These are phyloP conservation scores for Calliopum simillimum DNA, from an alignment of 2,888 invertebrate species.

Conservation along the genomic window DNA sequence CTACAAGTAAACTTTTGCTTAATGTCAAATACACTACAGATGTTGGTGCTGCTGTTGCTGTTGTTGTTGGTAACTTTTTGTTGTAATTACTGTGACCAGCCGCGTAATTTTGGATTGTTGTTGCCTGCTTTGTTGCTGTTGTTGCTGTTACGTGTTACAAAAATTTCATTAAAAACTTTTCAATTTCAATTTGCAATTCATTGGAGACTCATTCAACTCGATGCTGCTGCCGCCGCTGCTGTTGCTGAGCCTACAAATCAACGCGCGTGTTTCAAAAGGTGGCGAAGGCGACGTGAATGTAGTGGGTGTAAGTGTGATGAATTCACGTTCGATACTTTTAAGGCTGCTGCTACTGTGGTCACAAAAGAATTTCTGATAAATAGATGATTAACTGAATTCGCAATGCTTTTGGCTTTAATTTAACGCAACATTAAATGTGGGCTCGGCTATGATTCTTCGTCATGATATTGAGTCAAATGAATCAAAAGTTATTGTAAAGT, in stretches of 20 bases:
- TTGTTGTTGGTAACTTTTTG: too few species aligned
- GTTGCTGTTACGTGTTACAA: neutral
- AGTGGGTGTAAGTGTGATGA: neutral
- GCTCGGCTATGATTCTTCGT: neutral
- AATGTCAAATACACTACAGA: too few species aligned
- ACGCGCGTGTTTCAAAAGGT: neutral
- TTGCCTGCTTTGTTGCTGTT: neutral
- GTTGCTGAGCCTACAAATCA: too few species aligned
- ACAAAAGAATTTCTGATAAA: neutral
- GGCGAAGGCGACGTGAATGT: neutral
- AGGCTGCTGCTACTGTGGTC: neutral
- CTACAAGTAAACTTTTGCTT: too few species aligned
- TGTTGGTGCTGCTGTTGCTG: too few species aligned
- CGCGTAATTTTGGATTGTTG: too few species aligned
- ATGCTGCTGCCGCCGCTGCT: neutral
- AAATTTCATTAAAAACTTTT: conserved; percentile 26
- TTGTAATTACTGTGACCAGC: too few species aligned
- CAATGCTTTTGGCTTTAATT: neutral
- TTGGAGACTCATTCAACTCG: conserved; percentile 4
- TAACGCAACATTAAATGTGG: conserved; percentile 14
- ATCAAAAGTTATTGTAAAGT: too few species aligned
- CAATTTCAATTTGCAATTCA: conserved; percentile 23
- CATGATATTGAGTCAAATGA: neutral
- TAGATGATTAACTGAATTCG: neutral
- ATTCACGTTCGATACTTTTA: neutral